Percentiles rank a stretch among this genome's conserved stretches.
phyloP scores from a whole-genome alignment of 2,113 vertebrate species.

The western clawed frog (Xenopus tropicalis) region UCB_Xtro_10.0 CM004443.2:33857001-33857500 shows the following conservation, averaged over 20 bases:
- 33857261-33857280: constrained; percentile 17
- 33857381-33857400: constrained; percentile 30
- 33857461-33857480: too few species aligned
- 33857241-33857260: too few species aligned
- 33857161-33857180: constrained; percentile 5
- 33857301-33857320: constrained; percentile 23
- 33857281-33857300: too few species aligned
- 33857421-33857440: too few species aligned
- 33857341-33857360: too few species aligned
- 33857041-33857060: not conserved
- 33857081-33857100: not conserved
- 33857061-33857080: not conserved
- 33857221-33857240: constrained; percentile 10
- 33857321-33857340: not conserved
- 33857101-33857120: constrained; percentile 6
- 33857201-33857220: constrained; percentile 32
- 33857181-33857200: constrained; percentile 8
- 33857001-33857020: not conserved
- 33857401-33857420: constrained; percentile 1
- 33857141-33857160: constrained; percentile 8
- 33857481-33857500: too few species aligned
- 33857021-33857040: not conserved
- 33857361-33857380: too few species aligned
- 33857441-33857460: too few species aligned
- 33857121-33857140: constrained; percentile 4